Percentiles rank a stretch among this genome's conserved stretches.
These are phyloP conservation scores for Hydractinia symbiolongicarpus DNA, from an alignment of 30 jellyfish, hydroid and myxozoan genomes.

Conservation along the genomic window DNA sequence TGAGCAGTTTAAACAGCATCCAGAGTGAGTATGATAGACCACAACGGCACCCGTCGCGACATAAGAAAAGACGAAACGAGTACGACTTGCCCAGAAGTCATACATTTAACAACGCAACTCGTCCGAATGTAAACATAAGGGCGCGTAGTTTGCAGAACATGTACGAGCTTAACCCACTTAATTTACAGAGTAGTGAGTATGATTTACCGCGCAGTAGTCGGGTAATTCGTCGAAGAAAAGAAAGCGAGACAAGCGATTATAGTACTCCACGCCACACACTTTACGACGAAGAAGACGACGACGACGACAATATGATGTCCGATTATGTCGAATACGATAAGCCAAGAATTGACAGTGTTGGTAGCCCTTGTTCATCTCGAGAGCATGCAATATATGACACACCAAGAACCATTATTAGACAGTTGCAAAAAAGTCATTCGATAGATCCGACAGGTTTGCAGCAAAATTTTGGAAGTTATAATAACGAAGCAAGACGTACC, in stretches of 20 bases:
- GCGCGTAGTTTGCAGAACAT: not conserved
- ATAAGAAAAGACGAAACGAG: not conserved
- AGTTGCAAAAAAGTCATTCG: not conserved
- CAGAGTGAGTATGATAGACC: constrained; percentile 20
- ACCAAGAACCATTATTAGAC: constrained; percentile 1
- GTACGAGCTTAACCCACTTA: not conserved
- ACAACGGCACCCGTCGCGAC: not conserved
- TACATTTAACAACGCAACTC: not conserved
- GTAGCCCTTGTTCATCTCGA: not conserved
- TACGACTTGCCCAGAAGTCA: constrained; percentile 17
- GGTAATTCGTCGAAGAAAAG: not conserved
- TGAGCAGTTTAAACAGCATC: constrained; percentile 8
- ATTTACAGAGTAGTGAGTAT: not conserved
- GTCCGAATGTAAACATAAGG: not conserved
- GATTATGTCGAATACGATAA: not conserved
- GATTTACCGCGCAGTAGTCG: constrained; percentile 9
- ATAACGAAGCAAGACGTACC: not conserved
- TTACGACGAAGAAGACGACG: not conserved
- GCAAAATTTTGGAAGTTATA: not conserved
- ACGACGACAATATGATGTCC: not conserved
- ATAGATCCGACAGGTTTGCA: not conserved
- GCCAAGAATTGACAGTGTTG: constrained; percentile 13
- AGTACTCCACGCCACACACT: constrained; percentile 19
- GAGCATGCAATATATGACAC: constrained; percentile 2
- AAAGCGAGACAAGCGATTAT: constrained; percentile 12